phyloP scores from a whole-genome alignment of 2,888 invertebrate species.

The Dione juno region DNA sequence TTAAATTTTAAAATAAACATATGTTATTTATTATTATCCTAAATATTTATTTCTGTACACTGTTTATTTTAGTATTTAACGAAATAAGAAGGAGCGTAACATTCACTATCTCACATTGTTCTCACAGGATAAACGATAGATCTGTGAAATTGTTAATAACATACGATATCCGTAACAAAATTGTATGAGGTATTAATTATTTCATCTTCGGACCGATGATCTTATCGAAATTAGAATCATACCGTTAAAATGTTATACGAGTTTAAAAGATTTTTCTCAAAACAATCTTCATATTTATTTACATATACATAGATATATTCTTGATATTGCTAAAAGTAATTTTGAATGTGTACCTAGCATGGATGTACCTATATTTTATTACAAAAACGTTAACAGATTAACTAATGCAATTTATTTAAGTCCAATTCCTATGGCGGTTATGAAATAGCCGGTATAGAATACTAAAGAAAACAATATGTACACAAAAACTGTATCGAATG shows the following conservation, averaged over 20 bases:
- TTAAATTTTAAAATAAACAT: neutral
- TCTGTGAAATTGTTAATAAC: slow-evolving; percentile 13
- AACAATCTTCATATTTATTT: neutral
- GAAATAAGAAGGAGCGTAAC: neutral
- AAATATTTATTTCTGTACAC: neutral
- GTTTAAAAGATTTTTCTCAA: neutral
- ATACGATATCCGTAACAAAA: slow-evolving; percentile 1
- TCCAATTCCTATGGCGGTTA: slow-evolving; percentile 7
- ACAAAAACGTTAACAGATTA: neutral
- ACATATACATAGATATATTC: too few relatives aligned
- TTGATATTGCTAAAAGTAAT: too few relatives aligned
- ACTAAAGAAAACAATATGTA: slow-evolving; percentile 8
- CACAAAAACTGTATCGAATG: slow-evolving; percentile 21
- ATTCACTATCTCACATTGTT: neutral
- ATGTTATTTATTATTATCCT: neutral
- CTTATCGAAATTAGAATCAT: neutral
- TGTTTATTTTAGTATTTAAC: neutral
- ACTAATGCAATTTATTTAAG: neutral
- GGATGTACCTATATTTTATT: too few relatives aligned
- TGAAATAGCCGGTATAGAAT: slow-evolving; percentile 2
- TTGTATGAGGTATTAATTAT: neutral
- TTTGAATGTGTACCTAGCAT: too few relatives aligned
- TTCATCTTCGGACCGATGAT: neutral
- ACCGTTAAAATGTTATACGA: neutral
- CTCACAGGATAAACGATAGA: slow-evolving; percentile 16